Evolutionary conservation across 2,113 vertebrate species (phyloP).

Genomic region (Tiliqua scincoides): DNA sequence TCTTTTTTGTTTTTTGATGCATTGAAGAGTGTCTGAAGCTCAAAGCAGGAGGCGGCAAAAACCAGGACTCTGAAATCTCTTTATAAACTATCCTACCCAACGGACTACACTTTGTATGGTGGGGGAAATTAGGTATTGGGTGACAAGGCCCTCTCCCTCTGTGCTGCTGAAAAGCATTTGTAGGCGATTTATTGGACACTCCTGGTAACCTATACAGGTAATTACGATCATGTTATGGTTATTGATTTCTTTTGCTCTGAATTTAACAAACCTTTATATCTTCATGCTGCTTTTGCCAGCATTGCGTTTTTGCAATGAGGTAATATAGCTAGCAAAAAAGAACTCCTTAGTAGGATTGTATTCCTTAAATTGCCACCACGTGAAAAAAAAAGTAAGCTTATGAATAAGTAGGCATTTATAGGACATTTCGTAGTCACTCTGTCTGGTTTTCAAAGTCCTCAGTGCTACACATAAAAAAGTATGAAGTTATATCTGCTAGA

Average conservation of each 20-base stretch:
- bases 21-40: slow-evolving; percentile 48
- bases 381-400: slow-evolving; percentile 58
- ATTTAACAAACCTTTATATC: slow-evolving; percentile 42
- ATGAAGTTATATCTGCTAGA: slow-evolving; percentile 51
- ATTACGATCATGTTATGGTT: slow-evolving; percentile 51
- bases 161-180: slow-evolving; percentile 47
- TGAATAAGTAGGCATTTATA: slow-evolving; percentile 60
- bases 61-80: slow-evolving; percentile 49
- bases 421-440: slow-evolving; percentile 60
- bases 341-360: slow-evolving; percentile 56
- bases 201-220: slow-evolving; percentile 39
- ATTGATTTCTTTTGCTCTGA: slow-evolving; percentile 46
- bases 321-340: slow-evolving; percentile 28
- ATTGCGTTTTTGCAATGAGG: slow-evolving; percentile 45
- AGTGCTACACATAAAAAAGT: slow-evolving; percentile 60
- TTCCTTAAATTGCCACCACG: slow-evolving; percentile 56
- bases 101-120: slow-evolving; percentile 32
- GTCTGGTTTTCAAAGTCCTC: slow-evolving; percentile 64
- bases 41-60: slow-evolving; percentile 41
- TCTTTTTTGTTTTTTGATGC: slow-evolving; percentile 11
- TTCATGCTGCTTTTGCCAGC: slow-evolving; percentile 50
- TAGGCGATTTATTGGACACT: slow-evolving; percentile 46
- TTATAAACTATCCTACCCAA: slow-evolving; percentile 45
- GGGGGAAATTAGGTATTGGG: slow-evolving; percentile 43
- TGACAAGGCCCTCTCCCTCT: slow-evolving; percentile 21